Conservation (phyloP, 2,888 invertebrate genomes). For the Clunio marinus region DNA sequence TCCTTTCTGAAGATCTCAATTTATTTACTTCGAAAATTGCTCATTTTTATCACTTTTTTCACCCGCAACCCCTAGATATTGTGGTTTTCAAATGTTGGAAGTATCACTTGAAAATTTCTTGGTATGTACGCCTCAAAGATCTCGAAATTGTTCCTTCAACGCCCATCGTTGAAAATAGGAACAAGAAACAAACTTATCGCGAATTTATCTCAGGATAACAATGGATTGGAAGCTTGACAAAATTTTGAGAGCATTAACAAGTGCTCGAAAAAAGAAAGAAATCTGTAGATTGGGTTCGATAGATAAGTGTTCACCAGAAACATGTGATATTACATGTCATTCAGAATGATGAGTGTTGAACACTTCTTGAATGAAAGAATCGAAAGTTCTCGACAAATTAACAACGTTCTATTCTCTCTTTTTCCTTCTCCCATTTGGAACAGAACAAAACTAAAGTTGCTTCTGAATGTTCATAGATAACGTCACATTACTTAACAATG, state of each 20-base stretch:
- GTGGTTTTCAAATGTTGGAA: no score
- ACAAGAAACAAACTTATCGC: not conserved
- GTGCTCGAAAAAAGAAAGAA: no score
- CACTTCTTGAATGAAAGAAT: not conserved
- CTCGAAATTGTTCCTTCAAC: no score
- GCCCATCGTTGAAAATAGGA: no score
- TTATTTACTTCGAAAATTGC: no score
- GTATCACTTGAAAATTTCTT: no score
- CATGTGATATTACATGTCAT: not conserved
- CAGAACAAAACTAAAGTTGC: not conserved
- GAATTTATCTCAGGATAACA: not conserved
- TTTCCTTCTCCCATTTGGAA: not conserved
- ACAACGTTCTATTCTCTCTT: slow-evolving; percentile 6
- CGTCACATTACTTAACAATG: no score
- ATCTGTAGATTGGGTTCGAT: not conserved
- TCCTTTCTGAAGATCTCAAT: no score
- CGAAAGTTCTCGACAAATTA: not conserved
- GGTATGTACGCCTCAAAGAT: no score
- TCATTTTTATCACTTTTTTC: no score
- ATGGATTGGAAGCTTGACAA: not conserved
- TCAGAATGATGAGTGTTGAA: not conserved
- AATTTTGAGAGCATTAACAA: not conserved
- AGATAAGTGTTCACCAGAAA: not conserved
- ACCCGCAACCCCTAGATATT: no score
- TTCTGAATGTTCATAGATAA: no score